Base-by-base conservation (phyloP, 2,888 invertebrate genomes). In the Agrilus mali region DNA sequence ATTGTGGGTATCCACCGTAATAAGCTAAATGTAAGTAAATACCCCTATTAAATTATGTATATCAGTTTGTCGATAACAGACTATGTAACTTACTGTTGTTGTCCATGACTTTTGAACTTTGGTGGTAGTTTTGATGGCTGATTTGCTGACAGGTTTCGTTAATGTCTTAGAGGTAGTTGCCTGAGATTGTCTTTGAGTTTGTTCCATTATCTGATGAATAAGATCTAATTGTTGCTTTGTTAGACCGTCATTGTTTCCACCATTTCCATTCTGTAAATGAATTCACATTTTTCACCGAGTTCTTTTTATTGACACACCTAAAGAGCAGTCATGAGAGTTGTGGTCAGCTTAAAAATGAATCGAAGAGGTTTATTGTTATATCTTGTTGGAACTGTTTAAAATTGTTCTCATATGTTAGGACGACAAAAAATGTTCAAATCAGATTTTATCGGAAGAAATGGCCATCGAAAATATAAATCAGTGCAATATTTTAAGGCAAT, bases 171-270 rank as follows among this genome's bases (percentile, higher is more conserved):
- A 57, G 55, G 55, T 55, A 47, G 66, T 67, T 41, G 77, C 75
- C 55, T 80, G 80, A 49, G 66, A 66, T 57, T 67, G 68, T 58
- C 66, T 57, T 60, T 81, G 80, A 14, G 80, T 80, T 63, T 82
- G 82, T 57, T 82, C 80, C 80, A 82, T 82, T 55, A 82, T 82
- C 66, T 82, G 81, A 64, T 82, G 81, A 57, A 82, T 82, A 56
- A 83, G 71, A 63, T 82, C 82, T 55, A 82, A 70, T 63, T 83
- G 83, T 57, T 83, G 81, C 55, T 80, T 76, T 43, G 81, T 81
- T 52, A 82, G 67, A 46, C 80, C 80, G 55, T 82, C 81, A 60
- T 80, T 80, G 62, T 67, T 72, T 41, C 68, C 66, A 34, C 69
- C 67, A 41, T 63, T 65, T 49, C 67, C 64, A 50, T 65, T 65